A percentile compares a stretch with the other conserved stretches of the same genome.
Evolutionary conservation across 37 sponge, comb jelly and placozoan genomes (phyloP).

Genomic region (Amphimedon queenslandica): DNA sequence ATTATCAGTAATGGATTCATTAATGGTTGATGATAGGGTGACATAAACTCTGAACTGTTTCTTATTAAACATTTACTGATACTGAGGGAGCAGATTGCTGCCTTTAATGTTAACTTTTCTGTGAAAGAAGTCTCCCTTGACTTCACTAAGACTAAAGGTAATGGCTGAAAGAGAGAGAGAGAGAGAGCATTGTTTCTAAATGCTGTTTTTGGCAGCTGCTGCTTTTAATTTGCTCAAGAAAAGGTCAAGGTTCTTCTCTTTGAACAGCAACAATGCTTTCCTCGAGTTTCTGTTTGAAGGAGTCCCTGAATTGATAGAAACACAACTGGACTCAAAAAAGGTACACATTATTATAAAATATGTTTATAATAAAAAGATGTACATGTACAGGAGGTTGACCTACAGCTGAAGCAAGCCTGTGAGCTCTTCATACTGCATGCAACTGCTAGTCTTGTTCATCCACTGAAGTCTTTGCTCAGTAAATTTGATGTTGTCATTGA

Average conservation of each 20-base stretch:
- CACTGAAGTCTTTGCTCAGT: conserved; percentile 59
- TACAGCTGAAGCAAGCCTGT: conserved; percentile 67
- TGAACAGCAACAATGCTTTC: conserved; percentile 87
- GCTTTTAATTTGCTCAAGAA: conserved; percentile 82
- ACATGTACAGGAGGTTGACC: conserved; percentile 67
- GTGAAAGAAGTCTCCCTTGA: conserved; percentile 89
- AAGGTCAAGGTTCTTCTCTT: conserved; percentile 72
- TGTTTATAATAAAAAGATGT: not conserved
- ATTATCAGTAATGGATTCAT: not conserved
- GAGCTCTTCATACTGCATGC: conserved; percentile 74
- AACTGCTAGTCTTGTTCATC: conserved; percentile 28
- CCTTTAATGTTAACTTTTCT: conserved; percentile 93
- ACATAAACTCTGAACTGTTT: conserved; percentile 85
- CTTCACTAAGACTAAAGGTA: conserved; percentile 86
- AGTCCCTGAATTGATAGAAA: conserved; percentile 73
- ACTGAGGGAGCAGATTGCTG: conserved; percentile 93
- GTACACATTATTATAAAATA: conserved; percentile 3
- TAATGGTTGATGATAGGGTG: conserved; percentile 17
- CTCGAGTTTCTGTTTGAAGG: conserved; percentile 93
- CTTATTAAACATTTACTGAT: conserved; percentile 97
- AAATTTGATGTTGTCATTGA: conserved; percentile 57
- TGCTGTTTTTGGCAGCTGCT: conserved; percentile 55
- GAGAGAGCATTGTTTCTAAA: not conserved
- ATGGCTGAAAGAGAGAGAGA: too few relatives aligned
- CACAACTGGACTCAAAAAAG: conserved; percentile 85